Conservation (phyloP, 53 echinoderm and acorn worm genomes). For the Stichopus horrens region DNA sequence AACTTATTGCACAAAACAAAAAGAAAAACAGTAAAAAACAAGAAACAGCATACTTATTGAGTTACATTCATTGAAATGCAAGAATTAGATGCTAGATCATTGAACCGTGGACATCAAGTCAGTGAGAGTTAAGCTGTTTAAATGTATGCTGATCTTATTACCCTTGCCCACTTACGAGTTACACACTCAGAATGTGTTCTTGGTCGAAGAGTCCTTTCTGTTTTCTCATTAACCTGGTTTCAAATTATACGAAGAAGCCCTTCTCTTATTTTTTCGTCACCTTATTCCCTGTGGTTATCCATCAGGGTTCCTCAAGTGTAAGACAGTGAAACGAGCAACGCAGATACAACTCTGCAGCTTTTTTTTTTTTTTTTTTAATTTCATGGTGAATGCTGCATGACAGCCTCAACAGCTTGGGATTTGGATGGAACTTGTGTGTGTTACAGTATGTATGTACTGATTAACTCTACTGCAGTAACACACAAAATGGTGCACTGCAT, state of each 20-base stretch:
- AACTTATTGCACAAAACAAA: not conserved
- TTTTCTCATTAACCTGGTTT: conserved; percentile 33
- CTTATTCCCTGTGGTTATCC: conserved; percentile 26
- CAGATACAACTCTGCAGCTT: too few species aligned
- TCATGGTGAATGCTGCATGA: not conserved
- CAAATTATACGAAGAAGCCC: conserved; percentile 20
- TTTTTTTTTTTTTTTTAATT: not conserved
- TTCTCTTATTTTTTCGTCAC: conserved; percentile 4
- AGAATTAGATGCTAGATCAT: not conserved
- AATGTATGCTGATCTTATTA: not conserved
- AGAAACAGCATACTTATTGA: not conserved
- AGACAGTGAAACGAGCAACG: conserved; percentile 13
- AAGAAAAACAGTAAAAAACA: not conserved
- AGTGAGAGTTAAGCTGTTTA: not conserved
- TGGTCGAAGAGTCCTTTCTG: not conserved
- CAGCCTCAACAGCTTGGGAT: not conserved
- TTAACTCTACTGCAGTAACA: too few species aligned
- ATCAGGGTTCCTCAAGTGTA: conserved; percentile 32
- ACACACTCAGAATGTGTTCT: conserved; percentile 5
- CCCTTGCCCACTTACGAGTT: not conserved
- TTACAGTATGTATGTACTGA: not conserved
- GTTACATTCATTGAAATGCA: too few species aligned
- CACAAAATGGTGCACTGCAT: too few species aligned
- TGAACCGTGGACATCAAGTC: not conserved
- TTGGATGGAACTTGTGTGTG: not conserved